Evolutionary conservation across 2,888 invertebrate species (phyloP).

Genomic region (Polydrusus pterygomalis): DNA sequence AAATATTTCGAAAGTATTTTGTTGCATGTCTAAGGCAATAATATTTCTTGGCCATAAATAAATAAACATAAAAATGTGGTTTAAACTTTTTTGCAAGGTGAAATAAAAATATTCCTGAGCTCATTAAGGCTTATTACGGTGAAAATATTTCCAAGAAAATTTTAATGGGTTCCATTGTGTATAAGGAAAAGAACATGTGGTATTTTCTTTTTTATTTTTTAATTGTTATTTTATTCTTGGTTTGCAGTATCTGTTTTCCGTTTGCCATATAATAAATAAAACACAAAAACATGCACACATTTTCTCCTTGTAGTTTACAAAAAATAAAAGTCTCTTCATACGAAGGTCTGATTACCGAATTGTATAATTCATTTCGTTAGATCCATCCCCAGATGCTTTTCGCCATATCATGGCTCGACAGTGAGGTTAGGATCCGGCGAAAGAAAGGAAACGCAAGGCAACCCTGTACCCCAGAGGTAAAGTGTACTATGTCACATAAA

Average conservation of each 20-base stretch:
- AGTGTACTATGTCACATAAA: too few species aligned
- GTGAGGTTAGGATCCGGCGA: too few species aligned
- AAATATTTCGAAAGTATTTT: constrained; percentile 33
- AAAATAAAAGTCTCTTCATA: too few species aligned
- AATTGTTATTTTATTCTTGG: constrained; percentile 52
- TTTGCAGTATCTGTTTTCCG: constrained; percentile 29
- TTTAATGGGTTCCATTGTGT: constrained; percentile 66
- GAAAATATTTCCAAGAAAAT: constrained; percentile 65
- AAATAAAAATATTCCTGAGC: constrained; percentile 51
- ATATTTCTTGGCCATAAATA: constrained; percentile 46
- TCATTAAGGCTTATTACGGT: constrained; percentile 66
- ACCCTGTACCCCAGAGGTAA: too few species aligned
- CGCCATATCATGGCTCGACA: too few species aligned
- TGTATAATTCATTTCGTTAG: too few species aligned
- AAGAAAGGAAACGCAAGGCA: too few species aligned
- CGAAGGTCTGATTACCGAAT: too few species aligned
- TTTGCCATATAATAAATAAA: constrained; percentile 3
- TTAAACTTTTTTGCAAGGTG: constrained; percentile 48
- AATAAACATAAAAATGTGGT: constrained; percentile 53
- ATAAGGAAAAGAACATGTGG: constrained; percentile 60
- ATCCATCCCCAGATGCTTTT: too few species aligned
- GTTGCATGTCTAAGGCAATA: constrained; percentile 48
- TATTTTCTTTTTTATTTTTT: constrained; percentile 42
- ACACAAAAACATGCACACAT: too few species aligned
- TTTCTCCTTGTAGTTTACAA: too few species aligned